Base-by-base conservation (phyloP, 2,797 vertebrate genomes). In the Channallabes apus region DNA sequence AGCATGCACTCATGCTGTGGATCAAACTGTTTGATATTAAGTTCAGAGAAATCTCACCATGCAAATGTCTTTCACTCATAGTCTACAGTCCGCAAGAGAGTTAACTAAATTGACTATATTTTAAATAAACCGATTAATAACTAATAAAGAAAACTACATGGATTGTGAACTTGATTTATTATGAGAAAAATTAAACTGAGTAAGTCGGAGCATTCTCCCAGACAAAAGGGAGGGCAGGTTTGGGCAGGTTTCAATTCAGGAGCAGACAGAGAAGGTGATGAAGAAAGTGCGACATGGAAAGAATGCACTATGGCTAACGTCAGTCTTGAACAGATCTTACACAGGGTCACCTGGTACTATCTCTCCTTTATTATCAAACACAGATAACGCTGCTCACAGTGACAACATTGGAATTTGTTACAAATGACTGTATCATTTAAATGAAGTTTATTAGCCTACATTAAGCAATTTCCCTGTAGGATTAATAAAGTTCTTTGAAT, bases 261-360 rank as follows among this genome's bases (percentile, higher is more conserved):
- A 58, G 38, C 54, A 20, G 51, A 77, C 73, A 58, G 18, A 77
- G 54, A 77, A 32, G 18, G 73, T 77, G 51, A 58, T 77, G 27
- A 77, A 77, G 20, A 51, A 80, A 65, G n/a, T 54, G 3, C 38
- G 20, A 46, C 6, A 0, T 80, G 24, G n/a, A 29, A 80, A 51
- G 78, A 80, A 80, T 67, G 78, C 38, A 46, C 17, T 6, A 20
- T 18, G 8, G 0, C 12, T 51, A n/a, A 3, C 41, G 22, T 41
- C 15, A 14, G 32, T 5, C 32, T 41, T 79, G 3, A 64, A 64
- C 14, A 17, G 7, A 5, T 46, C 22, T 46, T 11, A 20, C 3
- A 80, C 22, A 46, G 59, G 11, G 46, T 11, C 46, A 80, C 24
- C 54, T 27, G 71, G 24, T 46, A 54, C 71, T 56, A 27, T 27